Base-by-base conservation (phyloP, 2,797 vertebrate species). In the Onychomys leucogaster region DNA sequence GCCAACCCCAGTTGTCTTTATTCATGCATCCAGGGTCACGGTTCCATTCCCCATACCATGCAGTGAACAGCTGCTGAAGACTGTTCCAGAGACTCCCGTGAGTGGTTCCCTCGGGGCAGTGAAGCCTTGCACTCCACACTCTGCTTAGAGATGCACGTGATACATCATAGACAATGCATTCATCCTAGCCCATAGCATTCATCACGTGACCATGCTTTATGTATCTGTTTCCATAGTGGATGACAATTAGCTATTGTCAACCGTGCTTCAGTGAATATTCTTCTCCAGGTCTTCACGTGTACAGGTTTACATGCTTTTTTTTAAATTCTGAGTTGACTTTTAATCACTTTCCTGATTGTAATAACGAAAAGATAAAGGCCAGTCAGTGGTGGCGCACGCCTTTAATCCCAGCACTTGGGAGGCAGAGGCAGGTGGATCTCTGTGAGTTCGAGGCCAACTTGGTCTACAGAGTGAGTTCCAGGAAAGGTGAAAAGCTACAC, bases 301-400 rank as follows among this genome's bases (percentile, higher is more conserved):
- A 57, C 16, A 49, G n/a, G 37, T 10, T 19, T 10, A 21, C 23
- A 14, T 6, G 29, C 49, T 76, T 81, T 81, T 90, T 61, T 94
- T 73, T 77, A n/a, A n/a, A 67, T 61, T 76, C 37, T 37, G 29
- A 77, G 14, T 25, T 88, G 61, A 81, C 14, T 43, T 3, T 27
- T 75, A 57, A 32, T 57, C 43, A 46, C 43, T 41, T n/a, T 86
- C 46, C 27, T 57, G 55, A 63, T 32, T 69, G 29, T 49, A 81
- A 85, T 63, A 91, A 97, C 67, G 92, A 96, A 89, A 92, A 76
- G 78, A 89, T n/a, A n/a, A n/a, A n/a, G n/a, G n/a, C 43, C 43
- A 46, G 43, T 43, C 43, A 6, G 43, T 46, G 43, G 43, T 46
- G 43, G 43, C 6, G 6, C 43, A 46, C 43, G 4, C 43, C 43